Evolutionary conservation across 1,140 invertebrate species (phyloP).

Genomic region (Drosophila nigrodunni): DNA sequence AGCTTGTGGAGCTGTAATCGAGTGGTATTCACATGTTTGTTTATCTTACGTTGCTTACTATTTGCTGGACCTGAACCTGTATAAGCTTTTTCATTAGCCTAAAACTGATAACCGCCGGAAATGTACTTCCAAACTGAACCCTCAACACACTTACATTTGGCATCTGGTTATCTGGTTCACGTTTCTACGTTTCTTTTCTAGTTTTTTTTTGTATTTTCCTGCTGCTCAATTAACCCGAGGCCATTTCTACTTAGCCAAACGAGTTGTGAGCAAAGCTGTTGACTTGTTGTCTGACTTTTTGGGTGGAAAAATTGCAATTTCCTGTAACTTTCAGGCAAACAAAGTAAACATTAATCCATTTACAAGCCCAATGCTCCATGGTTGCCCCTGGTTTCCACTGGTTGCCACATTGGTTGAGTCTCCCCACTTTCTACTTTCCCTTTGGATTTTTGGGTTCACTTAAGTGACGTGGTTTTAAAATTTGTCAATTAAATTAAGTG

Average conservation of each 20-base stretch:
- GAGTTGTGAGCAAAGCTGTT: slow-evolving; percentile 72
- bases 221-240: slow-evolving; percentile 77
- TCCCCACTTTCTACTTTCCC: neutral
- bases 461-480: slow-evolving; percentile 81
- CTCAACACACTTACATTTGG: neutral
- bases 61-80: slow-evolving; percentile 44
- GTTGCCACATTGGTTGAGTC: slow-evolving; percentile 8
- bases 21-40: slow-evolving; percentile 54
- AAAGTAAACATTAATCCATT: slow-evolving; percentile 83
- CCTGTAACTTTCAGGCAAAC: slow-evolving; percentile 69
- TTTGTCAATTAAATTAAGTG: slow-evolving; percentile 84
- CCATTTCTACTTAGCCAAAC: slow-evolving; percentile 59
- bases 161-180: slow-evolving; percentile 34
- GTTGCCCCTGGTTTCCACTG: slow-evolving; percentile 6
- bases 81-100: slow-evolving; percentile 48
- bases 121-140: slow-evolving; percentile 40
- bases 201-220: slow-evolving; percentile 40
- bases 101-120: slow-evolving; percentile 58
- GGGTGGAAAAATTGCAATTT: slow-evolving; percentile 78
- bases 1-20: slow-evolving; percentile 30
- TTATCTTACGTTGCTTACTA: slow-evolving; percentile 73
- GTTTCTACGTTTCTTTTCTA: slow-evolving; percentile 20
- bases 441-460: slow-evolving; percentile 37
- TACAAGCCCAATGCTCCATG: slow-evolving; percentile 49
- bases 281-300: slow-evolving; percentile 78